A percentile compares a stretch with the other conserved stretches of the same genome.
Conservation (phyloP, 2,113 vertebrate species). For the Mobula hypostoma region DNA sequence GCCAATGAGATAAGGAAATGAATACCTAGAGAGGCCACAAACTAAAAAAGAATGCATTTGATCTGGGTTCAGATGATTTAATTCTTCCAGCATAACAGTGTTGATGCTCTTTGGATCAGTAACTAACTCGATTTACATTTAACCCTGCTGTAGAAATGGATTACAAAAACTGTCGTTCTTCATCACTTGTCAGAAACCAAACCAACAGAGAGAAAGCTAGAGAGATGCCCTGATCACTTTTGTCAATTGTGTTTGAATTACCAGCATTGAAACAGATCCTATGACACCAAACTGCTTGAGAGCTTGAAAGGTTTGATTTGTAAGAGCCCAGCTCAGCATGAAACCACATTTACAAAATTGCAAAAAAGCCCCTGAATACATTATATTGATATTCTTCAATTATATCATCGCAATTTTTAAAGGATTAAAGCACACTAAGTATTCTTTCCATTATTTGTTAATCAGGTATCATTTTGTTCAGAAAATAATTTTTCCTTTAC, state of each 20-base stretch:
- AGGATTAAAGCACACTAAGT: not conserved
- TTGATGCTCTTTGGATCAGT: not conserved
- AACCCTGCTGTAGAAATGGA: not conserved
- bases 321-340: not conserved
- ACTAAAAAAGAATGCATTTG: not conserved
- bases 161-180: not conserved
- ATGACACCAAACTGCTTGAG: not conserved
- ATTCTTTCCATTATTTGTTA: not conserved
- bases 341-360: not conserved
- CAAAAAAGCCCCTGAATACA: not conserved
- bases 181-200: not conserved
- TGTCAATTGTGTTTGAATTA: not conserved
- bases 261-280: not conserved
- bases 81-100: not conserved
- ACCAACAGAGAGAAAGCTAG: not conserved
- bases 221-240: not conserved
- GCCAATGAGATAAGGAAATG: not conserved
- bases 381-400: not conserved
- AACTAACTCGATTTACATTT: not conserved
- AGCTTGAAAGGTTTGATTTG: not conserved
- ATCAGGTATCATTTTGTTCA: not conserved
- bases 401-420: not conserved
- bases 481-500: not conserved
- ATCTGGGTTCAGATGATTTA: not conserved
- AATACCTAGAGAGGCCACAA: not conserved